phyloP scores from a whole-genome alignment of 2,888 invertebrate genomes.

The Toxonevra muliebris region DNA sequence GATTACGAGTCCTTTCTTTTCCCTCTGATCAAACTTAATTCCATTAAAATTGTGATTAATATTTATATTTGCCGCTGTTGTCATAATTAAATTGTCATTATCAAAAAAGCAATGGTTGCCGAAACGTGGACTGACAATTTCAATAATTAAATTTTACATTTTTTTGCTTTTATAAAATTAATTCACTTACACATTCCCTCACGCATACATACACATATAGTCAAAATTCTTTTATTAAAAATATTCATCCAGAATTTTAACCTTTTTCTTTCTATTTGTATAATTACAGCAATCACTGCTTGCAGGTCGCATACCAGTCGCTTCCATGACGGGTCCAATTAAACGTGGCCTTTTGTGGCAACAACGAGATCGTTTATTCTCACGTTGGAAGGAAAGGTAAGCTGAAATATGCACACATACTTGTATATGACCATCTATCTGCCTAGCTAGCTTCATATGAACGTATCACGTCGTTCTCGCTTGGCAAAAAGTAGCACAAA shows the following conservation, averaged over 20 bases:
- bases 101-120: too few relatives aligned
- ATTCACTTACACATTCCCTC: neutral
- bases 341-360: conserved; percentile 73
- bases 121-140: too few relatives aligned
- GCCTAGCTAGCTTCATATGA: neutral
- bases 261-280: conserved; percentile 24
- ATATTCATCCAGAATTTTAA: conserved; percentile 15
- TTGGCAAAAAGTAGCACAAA: too few relatives aligned
- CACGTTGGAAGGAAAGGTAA: conserved; percentile 73
- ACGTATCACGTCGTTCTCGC: too few relatives aligned
- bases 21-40: too few relatives aligned
- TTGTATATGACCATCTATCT: neutral
- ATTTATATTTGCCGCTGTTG: neutral
- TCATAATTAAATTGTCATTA: too few relatives aligned
- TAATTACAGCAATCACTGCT: conserved; percentile 61
- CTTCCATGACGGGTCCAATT: conserved; percentile 69
- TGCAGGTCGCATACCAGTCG: conserved; percentile 65
- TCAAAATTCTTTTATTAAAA: neutral
- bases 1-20: too few relatives aligned
- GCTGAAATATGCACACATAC: conserved; percentile 28
- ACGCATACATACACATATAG: neutral
- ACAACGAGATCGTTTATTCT: conserved; percentile 72
- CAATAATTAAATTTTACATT: neutral
- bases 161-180: conserved; percentile 1
- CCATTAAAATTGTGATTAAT: neutral